phyloP scores from a whole-genome alignment of 2,797 vertebrate genomes.

The Gymnothorax javanicus region DNA sequence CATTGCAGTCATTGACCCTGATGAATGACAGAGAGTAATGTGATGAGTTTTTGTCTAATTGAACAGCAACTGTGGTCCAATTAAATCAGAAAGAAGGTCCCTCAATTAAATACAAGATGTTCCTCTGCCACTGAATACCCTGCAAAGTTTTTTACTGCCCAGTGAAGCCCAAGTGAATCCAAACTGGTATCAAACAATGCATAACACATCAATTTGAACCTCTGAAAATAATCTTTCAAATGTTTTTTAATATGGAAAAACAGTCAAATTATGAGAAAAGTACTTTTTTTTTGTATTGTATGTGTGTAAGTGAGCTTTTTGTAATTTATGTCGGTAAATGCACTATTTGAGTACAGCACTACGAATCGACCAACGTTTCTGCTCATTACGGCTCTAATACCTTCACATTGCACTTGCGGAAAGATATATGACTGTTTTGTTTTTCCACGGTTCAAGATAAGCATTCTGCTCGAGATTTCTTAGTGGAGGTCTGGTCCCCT shows the following conservation, averaged over 20 bases:
- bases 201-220: neutral
- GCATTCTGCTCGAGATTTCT: constrained; percentile 41
- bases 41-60: neutral
- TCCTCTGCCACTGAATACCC: neutral
- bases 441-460: constrained; percentile 35
- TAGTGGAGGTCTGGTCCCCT: constrained; percentile 41
- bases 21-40: constrained; percentile 23
- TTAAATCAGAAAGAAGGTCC: neutral
- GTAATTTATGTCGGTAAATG: no score
- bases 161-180: neutral
- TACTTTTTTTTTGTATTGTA: neutral
- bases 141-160: neutral
- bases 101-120: neutral
- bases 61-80: neutral
- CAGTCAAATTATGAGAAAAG: neutral
- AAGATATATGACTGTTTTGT: constrained; percentile 34
- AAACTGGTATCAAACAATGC: neutral
- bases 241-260: neutral
- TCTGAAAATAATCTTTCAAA: no score
- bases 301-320: neutral
- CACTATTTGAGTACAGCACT: neutral
- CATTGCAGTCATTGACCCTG: constrained; percentile 78
- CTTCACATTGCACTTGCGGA: neutral
- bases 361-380: neutral
- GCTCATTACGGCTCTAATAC: constrained; percentile 14